Base-by-base conservation (phyloP, 2,113 vertebrate species). In the Zapornia atra region DNA sequence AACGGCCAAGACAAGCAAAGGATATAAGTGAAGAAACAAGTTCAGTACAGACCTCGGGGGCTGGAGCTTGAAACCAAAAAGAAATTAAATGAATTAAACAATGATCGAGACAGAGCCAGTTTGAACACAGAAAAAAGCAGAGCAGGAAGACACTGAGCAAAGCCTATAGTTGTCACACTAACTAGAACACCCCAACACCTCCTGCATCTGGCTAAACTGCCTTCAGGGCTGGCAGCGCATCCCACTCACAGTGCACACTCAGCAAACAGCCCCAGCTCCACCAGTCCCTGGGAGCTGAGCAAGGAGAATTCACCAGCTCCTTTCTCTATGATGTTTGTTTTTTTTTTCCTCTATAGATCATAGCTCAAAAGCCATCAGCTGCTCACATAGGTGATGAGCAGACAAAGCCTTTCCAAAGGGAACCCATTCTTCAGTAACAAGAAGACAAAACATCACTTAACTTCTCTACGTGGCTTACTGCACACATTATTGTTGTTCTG, bases 31-130 rank as follows among this genome's bases (percentile, higher is more conserved):
- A 82, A 85, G 70, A 83, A 48, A 40, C 36, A 70, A 82, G 66
- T 42, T 92, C 78, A 94, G 73, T 13, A 59, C 29, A 94, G 60
- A 89, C 72, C 87, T 88, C 12, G 0, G 46, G 69, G 86, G 59
- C 71, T 65, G 36, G 42, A 0, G 1, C 75, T 88, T 54, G 46
- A 69, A 93, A 91, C 36, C 42, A 63, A 69, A 82, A 34, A 75
- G 40, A 79, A 91, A 90, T 89, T 60, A 87, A 95, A 94, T 48
- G 44, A 17, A 79, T 86, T 73, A 79, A 90, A 86, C 69, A 90
- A 36, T 12, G 42, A 77, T 25, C 1, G 2, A 66, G 75, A 77
- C 20, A 34, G 31, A 88, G 18, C 36, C 25, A 25, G 57, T 86
- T 84, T 88, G 64, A 15, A 75, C 82, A 21, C 34, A 48, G 22